A percentile compares a stretch with the other conserved stretches of the same genome.
Evolutionary conservation across 2,888 invertebrate species (phyloP).

Genomic region (Therioaphis trifolii): DNA sequence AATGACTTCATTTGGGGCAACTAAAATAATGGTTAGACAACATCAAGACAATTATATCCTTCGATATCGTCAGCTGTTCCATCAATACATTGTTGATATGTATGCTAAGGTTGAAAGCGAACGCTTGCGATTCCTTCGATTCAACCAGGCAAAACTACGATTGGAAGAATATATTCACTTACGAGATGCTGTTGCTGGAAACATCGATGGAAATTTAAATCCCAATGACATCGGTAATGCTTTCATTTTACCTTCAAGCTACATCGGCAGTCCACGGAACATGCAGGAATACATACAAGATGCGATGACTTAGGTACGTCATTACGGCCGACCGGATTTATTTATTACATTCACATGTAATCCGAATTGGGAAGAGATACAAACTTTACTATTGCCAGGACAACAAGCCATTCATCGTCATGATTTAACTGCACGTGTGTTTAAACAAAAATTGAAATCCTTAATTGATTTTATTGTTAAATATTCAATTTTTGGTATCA

Average conservation of each 20-base stretch:
- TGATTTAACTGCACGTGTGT: too few relatives aligned
- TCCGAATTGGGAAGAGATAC: too few relatives aligned
- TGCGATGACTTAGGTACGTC: constrained; percentile 65
- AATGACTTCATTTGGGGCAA: too few relatives aligned
- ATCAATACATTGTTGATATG: constrained; percentile 68
- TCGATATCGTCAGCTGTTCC: constrained; percentile 66
- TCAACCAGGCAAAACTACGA: constrained; percentile 67
- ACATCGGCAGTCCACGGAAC: constrained; percentile 66
- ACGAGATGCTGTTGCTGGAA: too few relatives aligned
- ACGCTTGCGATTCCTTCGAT: constrained; percentile 66
- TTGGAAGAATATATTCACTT: constrained; percentile 67
- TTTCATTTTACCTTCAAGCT: constrained; percentile 67
- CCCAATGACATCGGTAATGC: constrained; percentile 65
- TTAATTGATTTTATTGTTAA: too few relatives aligned
- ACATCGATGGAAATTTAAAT: constrained; percentile 65
- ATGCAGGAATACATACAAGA: constrained; percentile 67
- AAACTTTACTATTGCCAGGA: too few relatives aligned
- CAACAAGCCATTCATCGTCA: too few relatives aligned
- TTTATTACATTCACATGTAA: too few relatives aligned
- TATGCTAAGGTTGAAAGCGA: constrained; percentile 68
- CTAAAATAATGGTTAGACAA: constrained; percentile 65
- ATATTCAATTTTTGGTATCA: too few relatives aligned
- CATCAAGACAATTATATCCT: constrained; percentile 65
- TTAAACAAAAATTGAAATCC: too few relatives aligned
- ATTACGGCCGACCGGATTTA: too few relatives aligned